Evolutionary conservation across 2,113 vertebrate genomes (phyloP), one percentile per base, ranked within the genome.

Genomic region (Nibea albiflora): DNA sequence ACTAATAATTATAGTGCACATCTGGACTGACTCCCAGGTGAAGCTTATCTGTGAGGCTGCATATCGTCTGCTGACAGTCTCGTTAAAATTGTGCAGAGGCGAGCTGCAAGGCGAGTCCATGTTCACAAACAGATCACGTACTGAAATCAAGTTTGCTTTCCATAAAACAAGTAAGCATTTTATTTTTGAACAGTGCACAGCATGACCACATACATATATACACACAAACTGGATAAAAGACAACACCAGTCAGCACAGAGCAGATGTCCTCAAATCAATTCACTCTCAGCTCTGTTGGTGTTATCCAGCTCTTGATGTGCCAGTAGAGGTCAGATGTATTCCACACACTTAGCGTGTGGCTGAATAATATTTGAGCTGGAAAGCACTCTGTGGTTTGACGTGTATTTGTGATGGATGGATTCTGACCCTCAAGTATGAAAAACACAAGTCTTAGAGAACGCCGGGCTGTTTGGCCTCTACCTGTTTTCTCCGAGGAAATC

Each of bases 361-460:
- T 80, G 88, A 85, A 90, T 85, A 91, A 89, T 90, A 81, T 90
- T 88, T 89, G 74, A 83, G 85, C 86, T 90, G 92, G 88, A 91
- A 76, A 62, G 52, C 65, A 31, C 56, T 81, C 54, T 47, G 83
- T 11, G 62, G 79, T 78, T 86, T 83, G 86, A 88, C 77, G 14
- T 70, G 63, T 22, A 19, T 53, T 78, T 44, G 57, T 85, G 85
- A 89, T 78, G 53, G 78, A 85, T 85, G 73, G 66, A 52, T 77
- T 67, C 85, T 71, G 86, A 87, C 80, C 77, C 73, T 72, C 2
- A 3, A 85, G 73, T 52, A 75, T 71, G 42, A 84, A 85, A 76
- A 88, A 72, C 70, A 68, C 35, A 31, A 0, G 3, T 49, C 69
- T 81, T 19, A 74, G 60, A 88, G 73, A 73, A 42, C 12, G 16